A percentile compares a stretch with the other conserved stretches of the same genome.
Conservation (phyloP, 2,113 vertebrate genomes). For the Oreochromis niloticus region DNA sequence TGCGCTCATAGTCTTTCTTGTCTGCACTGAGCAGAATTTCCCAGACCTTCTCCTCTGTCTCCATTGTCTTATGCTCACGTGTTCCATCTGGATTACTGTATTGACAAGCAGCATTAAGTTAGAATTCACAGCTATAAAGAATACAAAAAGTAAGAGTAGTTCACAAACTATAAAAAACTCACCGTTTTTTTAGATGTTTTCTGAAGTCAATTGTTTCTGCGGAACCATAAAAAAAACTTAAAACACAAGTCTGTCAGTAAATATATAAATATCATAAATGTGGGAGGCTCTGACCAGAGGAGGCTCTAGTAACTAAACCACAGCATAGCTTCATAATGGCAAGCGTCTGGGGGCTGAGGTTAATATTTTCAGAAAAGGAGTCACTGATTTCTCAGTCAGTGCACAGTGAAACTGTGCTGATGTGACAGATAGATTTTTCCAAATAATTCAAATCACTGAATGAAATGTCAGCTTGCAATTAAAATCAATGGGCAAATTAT, state of each 20-base stretch:
- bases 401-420: background rate
- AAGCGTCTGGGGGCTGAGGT: background rate
- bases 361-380: background rate
- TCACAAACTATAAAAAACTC: constrained; percentile 3
- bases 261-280: background rate
- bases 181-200: constrained; percentile 82
- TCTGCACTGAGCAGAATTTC: constrained; percentile 85
- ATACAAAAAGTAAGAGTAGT: background rate
- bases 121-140: background rate
- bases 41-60: constrained; percentile 78
- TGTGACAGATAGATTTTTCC: constrained; percentile 1
- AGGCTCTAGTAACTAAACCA: background rate
- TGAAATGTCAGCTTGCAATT: background rate
- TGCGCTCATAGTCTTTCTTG: constrained; percentile 85
- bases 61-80: constrained; percentile 47
- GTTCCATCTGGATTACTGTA: constrained; percentile 50
- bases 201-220: constrained; percentile 66
- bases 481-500: background rate
- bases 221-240: background rate
- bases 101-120: background rate
- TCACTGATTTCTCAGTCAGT: background rate
- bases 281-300: background rate
- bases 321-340: background rate
- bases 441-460: background rate
- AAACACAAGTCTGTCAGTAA: background rate